Conservation (phyloP, 2,797 vertebrate species). For the Heliangelus exortis region DNA sequence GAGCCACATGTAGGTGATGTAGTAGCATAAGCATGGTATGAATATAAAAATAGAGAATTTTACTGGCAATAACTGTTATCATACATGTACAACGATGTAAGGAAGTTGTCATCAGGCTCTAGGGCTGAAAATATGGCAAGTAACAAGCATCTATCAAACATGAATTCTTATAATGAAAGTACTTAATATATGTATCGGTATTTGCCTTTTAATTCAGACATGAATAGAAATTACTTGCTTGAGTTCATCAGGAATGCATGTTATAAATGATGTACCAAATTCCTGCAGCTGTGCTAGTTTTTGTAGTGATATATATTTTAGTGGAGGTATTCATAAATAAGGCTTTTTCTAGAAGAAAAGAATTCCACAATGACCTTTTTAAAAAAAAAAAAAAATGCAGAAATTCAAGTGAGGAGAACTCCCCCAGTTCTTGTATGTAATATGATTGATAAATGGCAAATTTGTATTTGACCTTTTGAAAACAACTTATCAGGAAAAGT, state of each 20-base stretch:
- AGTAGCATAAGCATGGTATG: background rate
- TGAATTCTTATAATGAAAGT: background rate
- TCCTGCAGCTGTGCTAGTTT: background rate
- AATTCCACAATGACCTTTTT: background rate
- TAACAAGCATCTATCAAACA: background rate
- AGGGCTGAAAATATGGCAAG: background rate
- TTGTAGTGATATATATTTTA: background rate
- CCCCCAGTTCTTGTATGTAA: background rate
- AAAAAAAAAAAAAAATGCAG: background rate
- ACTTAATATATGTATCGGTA: background rate
- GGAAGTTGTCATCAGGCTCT: background rate
- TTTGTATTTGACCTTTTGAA: conserved; percentile 26
- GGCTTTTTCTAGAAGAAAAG: background rate
- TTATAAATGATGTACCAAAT: conserved; percentile 1
- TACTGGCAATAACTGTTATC: background rate
- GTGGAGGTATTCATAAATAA: background rate
- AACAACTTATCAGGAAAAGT: conserved; percentile 3
- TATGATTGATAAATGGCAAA: background rate
- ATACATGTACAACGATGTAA: background rate
- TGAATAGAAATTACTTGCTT: conserved; percentile 17
- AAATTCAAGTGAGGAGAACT: background rate
- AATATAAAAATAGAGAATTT: background rate
- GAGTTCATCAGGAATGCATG: conserved; percentile 22
- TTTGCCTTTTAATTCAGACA: conserved; percentile 30
- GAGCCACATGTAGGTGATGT: background rate